phyloP scores from a whole-genome alignment of 2,888 invertebrate genomes.

The Ctena decussata region DNA sequence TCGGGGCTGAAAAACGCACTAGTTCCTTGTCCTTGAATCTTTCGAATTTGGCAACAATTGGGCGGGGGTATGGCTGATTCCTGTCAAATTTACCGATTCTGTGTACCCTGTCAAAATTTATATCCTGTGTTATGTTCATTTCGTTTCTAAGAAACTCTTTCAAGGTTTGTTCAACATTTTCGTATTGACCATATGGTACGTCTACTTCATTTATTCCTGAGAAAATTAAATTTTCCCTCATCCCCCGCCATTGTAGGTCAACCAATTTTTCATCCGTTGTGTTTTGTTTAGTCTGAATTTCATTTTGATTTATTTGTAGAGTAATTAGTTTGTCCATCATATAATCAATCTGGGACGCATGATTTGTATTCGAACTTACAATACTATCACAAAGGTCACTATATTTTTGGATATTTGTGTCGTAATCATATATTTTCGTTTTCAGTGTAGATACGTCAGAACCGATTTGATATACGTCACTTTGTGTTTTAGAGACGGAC shows the following conservation, averaged over 20 bases:
- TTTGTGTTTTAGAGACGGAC: too few species aligned
- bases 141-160: conserved; percentile 7
- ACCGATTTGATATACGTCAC: too few species aligned
- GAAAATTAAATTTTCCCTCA: conserved; percentile 24
- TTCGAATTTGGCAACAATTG: conserved; percentile 20
- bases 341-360: not conserved
- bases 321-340: not conserved
- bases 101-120: conserved; percentile 21
- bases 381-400: not conserved
- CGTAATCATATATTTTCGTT: too few species aligned
- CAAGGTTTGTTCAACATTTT: conserved; percentile 7
- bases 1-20: not conserved
- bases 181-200: not conserved
- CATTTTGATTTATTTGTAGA: not conserved
- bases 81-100: not conserved
- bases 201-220: not conserved
- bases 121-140: not conserved
- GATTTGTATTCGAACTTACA: not conserved
- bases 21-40: conserved; percentile 19
- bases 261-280: too few species aligned
- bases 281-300: too few species aligned
- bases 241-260: conserved; percentile 16
- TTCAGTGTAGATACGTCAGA: too few species aligned
- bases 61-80: not conserved
- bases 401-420: too few species aligned